phyloP scores from a whole-genome alignment of 2,113 vertebrate species.

The Rhombomys opimus region DNA sequence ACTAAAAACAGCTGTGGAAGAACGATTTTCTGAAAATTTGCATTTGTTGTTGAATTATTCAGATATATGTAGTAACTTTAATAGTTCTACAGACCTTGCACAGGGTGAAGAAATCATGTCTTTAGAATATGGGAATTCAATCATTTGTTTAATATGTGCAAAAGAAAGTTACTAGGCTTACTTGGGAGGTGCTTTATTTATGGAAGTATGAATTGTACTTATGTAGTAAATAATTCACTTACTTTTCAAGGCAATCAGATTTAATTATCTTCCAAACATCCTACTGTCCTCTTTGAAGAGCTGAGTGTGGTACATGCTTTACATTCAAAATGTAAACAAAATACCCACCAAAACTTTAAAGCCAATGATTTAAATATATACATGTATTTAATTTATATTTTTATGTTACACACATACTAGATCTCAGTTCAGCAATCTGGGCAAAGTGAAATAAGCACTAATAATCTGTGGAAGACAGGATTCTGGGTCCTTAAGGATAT shows the following conservation, averaged over 20 bases:
- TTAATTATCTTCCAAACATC: neutral
- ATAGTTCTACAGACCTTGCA: neutral
- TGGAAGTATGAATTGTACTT: constrained; percentile 53
- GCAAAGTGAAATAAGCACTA: neutral
- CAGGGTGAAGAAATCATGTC: neutral
- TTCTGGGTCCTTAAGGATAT: neutral
- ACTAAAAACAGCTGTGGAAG: constrained; percentile 27
- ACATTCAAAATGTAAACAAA: constrained; percentile 61
- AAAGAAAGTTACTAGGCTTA: constrained; percentile 57
- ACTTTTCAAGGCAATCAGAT: constrained; percentile 55
- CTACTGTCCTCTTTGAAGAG: constrained; percentile 25
- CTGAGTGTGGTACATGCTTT: constrained; percentile 23
- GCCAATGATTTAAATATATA: neutral
- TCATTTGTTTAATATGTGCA: constrained; percentile 49
- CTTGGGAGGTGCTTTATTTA: constrained; percentile 62
- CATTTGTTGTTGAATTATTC: constrained; percentile 45
- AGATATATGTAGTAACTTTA: neutral
- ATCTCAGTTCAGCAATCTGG: neutral
- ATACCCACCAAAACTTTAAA: constrained; percentile 6
- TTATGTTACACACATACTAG: too few relatives aligned
- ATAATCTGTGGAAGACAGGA: neutral
- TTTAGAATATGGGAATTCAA: constrained; percentile 68
- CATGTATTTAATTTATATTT: neutral
- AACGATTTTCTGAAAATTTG: constrained; percentile 12
- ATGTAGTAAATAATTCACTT: constrained; percentile 68